Evolutionary conservation across 2,888 invertebrate species (phyloP).

Genomic region (Idaea biselata): DNA sequence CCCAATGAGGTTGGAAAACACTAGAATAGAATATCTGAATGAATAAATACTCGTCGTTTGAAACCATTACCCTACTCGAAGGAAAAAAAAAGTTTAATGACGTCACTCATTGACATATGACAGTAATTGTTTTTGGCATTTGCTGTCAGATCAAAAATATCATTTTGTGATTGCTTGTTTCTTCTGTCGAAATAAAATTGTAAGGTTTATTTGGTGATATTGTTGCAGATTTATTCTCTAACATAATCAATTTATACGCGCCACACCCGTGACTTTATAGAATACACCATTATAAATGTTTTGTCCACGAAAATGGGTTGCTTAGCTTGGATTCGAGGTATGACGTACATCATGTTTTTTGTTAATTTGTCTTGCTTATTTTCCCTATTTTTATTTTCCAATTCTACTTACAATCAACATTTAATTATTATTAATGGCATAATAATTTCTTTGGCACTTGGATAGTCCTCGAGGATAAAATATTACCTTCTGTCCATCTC

Average conservation of each 20-base stretch:
- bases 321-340: conserved; percentile 72
- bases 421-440: not conserved
- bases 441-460: not conserved
- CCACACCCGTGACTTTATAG: not conserved
- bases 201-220: not conserved
- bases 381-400: not conserved
- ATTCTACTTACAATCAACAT: not conserved
- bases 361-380: conserved; percentile 8
- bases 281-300: not conserved
- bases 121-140: not conserved
- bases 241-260: not conserved
- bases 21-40: too few relatives aligned
- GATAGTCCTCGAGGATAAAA: not conserved
- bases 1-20: too few relatives aligned
- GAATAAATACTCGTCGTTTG: too few relatives aligned
- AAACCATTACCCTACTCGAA: too few relatives aligned
- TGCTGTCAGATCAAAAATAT: not conserved
- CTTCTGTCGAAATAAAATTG: not conserved
- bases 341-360: conserved; percentile 49
- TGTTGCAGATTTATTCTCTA: not conserved
- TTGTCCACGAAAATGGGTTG: conserved; percentile 62
- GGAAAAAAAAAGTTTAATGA: too few relatives aligned
- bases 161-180: not conserved
- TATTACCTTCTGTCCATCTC: not conserved
- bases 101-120: too few relatives aligned